Base-by-base conservation (phyloP, 2,797 vertebrate species). In the Rhynchotus rufescens region DNA sequence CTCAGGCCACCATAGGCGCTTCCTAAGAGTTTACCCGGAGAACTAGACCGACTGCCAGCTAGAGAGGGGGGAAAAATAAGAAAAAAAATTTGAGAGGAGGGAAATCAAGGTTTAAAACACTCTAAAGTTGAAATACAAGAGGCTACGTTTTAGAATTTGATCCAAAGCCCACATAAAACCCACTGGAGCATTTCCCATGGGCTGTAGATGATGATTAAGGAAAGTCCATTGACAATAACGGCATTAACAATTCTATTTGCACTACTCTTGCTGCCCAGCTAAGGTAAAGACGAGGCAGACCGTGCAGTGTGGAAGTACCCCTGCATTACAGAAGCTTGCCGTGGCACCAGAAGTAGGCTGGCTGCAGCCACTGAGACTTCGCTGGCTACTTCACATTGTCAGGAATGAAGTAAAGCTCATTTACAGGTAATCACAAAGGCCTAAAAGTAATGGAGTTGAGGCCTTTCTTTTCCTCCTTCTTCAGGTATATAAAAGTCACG, bases 31-130 rank as follows among this genome's bases (percentile, higher is more conserved):
- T 99, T 99, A 36, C 99, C 99, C 3, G 99, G 99, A 68, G 99
- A 99, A 92, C 98, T 99, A 76, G 99, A 99, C 44, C 99, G 98
- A 94, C 99, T 99, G 54, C 99, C 99, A 52, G 99, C 99, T 99
- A 96, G 44, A 19, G 42, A 10, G 6, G 47, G 49, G 23, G 32
- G 22, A 96, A 71, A 72, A 20, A 40, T 36, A 59, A 19, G 38
- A 15, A 38, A 38, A 6, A 38, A 64, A 59, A 2, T 1, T 10
- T 56, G 52, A n/a, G 52, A 28, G 52, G 52, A n/a, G 52, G 52
- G 17, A n/a, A 51, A 54, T 4, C 22, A 36, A 26, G 16, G 62
- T n/a, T 88, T 78, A 21, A 71, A 84, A 76, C 26, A 75, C 2
- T 5, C 19, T 49, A 85, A 78, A 80, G 82, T 10, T 40, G 15